These are phyloP conservation scores for Mus caroli DNA, from an alignment of 2,797 vertebrate genomes.

Conservation along the genomic window DNA sequence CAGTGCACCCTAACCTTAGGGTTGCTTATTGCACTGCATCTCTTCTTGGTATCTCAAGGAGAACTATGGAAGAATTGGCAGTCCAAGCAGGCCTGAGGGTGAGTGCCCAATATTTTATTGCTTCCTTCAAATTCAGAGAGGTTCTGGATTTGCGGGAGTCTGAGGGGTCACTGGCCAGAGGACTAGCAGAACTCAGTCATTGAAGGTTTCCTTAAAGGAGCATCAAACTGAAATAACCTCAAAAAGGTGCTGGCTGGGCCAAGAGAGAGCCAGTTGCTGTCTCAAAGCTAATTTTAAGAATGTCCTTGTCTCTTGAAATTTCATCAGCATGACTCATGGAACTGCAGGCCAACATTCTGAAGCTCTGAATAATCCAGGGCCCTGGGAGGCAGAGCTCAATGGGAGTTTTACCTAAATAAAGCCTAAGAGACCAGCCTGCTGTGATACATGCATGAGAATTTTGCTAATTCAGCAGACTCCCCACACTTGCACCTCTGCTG, in stretches of 20 bases:
- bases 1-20: not conserved
- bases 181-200: not conserved
- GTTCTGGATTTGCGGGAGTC: not conserved
- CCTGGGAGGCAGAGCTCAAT: slow-evolving; percentile 58
- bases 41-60: slow-evolving; percentile 27
- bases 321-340: slow-evolving; percentile 82
- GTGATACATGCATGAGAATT: slow-evolving; percentile 58
- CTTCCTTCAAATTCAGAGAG: not conserved
- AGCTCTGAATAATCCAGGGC: slow-evolving; percentile 79
- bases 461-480: slow-evolving; percentile 63
- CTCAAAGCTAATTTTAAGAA: slow-evolving; percentile 83
- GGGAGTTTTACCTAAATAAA: slow-evolving; percentile 84
- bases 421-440: slow-evolving; percentile 42
- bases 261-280: slow-evolving; percentile 67
- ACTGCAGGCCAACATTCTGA: slow-evolving; percentile 80
- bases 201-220: not conserved
- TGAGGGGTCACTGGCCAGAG: rapidly evolving
- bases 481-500: not conserved
- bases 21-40: not conserved
- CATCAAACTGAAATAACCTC: slow-evolving; percentile 66
- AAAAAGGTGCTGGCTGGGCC: slow-evolving; percentile 41
- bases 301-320: slow-evolving; percentile 79
- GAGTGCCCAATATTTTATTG: not conserved
- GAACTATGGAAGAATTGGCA: not conserved
- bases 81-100: slow-evolving; percentile 42